Conservation (phyloP, 1,140 invertebrate genomes). For the Aethina tumida region DNA sequence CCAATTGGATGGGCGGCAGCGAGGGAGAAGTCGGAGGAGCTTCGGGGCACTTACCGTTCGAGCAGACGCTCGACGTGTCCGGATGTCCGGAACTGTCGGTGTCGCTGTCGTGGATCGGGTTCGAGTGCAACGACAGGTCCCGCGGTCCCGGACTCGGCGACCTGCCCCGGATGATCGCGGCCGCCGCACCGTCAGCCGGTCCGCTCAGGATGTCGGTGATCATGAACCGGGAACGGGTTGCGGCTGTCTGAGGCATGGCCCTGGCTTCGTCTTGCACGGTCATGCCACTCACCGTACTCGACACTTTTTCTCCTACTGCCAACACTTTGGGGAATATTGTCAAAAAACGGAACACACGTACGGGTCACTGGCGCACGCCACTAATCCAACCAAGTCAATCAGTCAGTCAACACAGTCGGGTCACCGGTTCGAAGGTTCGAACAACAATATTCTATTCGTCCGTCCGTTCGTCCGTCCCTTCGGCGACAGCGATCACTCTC, state of each 20-base stretch:
- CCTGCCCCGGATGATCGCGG: slow-evolving; percentile 19
- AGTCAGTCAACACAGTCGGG: background rate
- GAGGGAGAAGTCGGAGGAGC: too few relatives aligned
- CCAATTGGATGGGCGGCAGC: too few relatives aligned
- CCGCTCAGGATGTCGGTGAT: slow-evolving; percentile 64
- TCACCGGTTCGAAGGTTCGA: background rate
- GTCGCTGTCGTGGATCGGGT: slow-evolving; percentile 32
- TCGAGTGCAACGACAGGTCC: slow-evolving; percentile 33
- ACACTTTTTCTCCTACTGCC: slow-evolving; percentile 30
- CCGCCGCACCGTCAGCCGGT: slow-evolving; percentile 23
- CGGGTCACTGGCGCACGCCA: background rate
- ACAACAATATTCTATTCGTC: background rate
- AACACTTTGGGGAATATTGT: slow-evolving; percentile 24
- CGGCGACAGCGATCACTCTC: background rate
- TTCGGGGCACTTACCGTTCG: slow-evolving; percentile 35
- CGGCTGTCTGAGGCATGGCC: slow-evolving; percentile 36
- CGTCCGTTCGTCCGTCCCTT: too few relatives aligned
- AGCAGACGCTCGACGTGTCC: slow-evolving; percentile 35
- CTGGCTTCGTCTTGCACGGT: slow-evolving; percentile 36
- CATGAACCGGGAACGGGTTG: slow-evolving; percentile 62
- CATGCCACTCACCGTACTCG: slow-evolving; percentile 35
- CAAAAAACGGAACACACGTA: too few relatives aligned
- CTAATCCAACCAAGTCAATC: background rate
- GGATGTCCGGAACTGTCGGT: slow-evolving; percentile 36
- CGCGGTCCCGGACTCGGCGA: slow-evolving; percentile 36